These are phyloP conservation scores for Sarotherodon lohbergeri DNA, from an alignment of 2,113 vertebrate genomes.

Conservation along the genomic window DNA sequence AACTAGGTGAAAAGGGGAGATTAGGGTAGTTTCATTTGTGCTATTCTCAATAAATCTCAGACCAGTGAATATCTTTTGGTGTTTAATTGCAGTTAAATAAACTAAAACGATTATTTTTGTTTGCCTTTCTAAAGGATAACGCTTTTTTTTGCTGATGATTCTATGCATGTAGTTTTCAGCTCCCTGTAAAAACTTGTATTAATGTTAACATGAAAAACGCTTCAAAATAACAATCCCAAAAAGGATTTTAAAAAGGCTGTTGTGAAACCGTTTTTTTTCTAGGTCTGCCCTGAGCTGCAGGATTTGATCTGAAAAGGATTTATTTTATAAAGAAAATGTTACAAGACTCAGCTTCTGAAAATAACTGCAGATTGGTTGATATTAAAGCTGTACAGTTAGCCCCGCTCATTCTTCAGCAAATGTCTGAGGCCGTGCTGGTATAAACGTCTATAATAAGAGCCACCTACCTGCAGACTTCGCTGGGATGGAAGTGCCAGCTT, in stretches of 20 bases:
- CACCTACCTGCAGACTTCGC: conserved; percentile 79
- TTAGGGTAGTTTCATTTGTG: no score
- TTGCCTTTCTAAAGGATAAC: neutral
- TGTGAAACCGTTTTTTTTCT: neutral
- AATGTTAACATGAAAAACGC: neutral
- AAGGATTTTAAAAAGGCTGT: neutral
- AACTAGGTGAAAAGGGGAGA: neutral
- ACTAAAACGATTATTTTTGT: neutral
- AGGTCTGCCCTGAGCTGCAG: neutral
- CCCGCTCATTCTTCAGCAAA: neutral
- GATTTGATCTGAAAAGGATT: neutral
- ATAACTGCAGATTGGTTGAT: neutral
- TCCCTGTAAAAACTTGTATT: rapidly evolving
- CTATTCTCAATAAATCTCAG: neutral
- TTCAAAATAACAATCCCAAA: rapidly evolving
- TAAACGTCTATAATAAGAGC: no score
- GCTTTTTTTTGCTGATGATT: rapidly evolving
- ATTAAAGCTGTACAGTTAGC: neutral
- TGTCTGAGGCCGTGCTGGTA: neutral
- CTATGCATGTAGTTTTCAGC: rapidly evolving
- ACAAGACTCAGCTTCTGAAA: neutral
- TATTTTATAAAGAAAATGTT: neutral
- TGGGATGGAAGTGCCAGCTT: conserved; percentile 64
- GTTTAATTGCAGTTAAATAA: neutral
- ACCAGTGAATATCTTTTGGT: neutral